Base-by-base conservation (phyloP, 2,113 vertebrate species). In the Chrysochloris asiatica region DNA sequence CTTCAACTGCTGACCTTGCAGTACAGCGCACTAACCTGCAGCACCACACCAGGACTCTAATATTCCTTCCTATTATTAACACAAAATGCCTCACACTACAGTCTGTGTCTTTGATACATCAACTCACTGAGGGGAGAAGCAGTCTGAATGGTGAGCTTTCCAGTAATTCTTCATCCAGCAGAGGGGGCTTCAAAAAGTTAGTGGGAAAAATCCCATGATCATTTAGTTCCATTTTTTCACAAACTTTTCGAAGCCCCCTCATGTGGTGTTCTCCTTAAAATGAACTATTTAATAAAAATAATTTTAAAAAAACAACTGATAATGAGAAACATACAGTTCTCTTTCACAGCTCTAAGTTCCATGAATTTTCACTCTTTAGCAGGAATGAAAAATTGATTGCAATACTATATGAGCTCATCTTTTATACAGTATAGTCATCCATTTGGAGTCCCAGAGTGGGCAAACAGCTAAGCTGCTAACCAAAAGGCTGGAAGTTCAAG, bases 131-230 rank as follows among this genome's bases (percentile, higher is more conserved):
- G 54, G 24, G 28, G 43, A 85, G 88, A 85, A 33, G 7, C n/a
- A n/a, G 33, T 80, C 50, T 81, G 61, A 91, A 79, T 47, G 21
- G 8, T 63, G 26, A 6, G 54, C 45, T 63, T 85, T 88, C 69
- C 69, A 77, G n/a, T 81, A 88, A 81, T 56, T 61, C 48, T 93
- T 80, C 45, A 81, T 36, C 48, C 47, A 93, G 30, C 5, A 90
- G 17, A 56, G 54, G 24, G n/a, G n/a, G n/a, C n/a, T n/a, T n/a
- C n/a, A n/a, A n/a, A n/a, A n/a, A n/a, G n/a, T n/a, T n/a, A n/a
- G n/a, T n/a, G n/a, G n/a, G n/a, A n/a, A n/a, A n/a, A n/a, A n/a
- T n/a, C n/a, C n/a, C n/a, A n/a, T n/a, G n/a, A n/a, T n/a, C n/a
- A n/a, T n/a, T n/a, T n/a, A n/a, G n/a, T n/a, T n/a, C n/a, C n/a